Base-by-base conservation (phyloP, 2,113 vertebrate genomes). In the Electrona antarctica region DNA sequence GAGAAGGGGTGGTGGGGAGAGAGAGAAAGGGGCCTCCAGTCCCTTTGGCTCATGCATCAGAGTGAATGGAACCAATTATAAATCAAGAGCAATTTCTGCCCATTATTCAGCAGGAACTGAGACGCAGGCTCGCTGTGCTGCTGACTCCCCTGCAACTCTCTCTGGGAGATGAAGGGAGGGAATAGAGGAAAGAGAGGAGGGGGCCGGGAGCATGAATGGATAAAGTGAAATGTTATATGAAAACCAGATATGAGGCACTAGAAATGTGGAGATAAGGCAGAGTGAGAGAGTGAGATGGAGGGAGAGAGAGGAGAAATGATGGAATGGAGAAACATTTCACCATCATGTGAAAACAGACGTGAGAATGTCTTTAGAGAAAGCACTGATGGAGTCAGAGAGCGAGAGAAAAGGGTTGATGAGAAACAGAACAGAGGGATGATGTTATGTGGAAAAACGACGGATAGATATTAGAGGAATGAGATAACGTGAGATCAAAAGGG, bases 31-130 rank as follows among this genome's bases (percentile, higher is more conserved):
- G 84, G 76, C 90, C 89, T 82, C 80, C 79, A 77, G 83, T 81
- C 88, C 84, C 76, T 88, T 86, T 93, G 90, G 89, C 89, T 88
- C 90, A 89, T 92, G 87, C 89, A 92, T 91, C 87, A 92, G 88
- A 86, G 83, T 92, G 92, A 92, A 94, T 93, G 91, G 92, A 93
- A 94, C 91, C 93, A 93, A 94, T 94, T 94, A 93, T 88, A 93
- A 91, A 93, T 93, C 92, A 93, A 92, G 91, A 93, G 91, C 89
- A 92, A 93, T 93, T 92, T 92, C 90, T 92, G 79, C 88, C 85
- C 89, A 92, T 93, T 92, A 92, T 92, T 93, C 91, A 87, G 84
- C 83, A 88, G 85, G 91, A 91, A 86, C 83, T 60, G 75, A 41
- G 82, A 63, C 49, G 45, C 69, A 78, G 74, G 62, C 67, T 73